Base-by-base conservation (phyloP, 2,113 vertebrate species). In the Myodes glareolus region DNA sequence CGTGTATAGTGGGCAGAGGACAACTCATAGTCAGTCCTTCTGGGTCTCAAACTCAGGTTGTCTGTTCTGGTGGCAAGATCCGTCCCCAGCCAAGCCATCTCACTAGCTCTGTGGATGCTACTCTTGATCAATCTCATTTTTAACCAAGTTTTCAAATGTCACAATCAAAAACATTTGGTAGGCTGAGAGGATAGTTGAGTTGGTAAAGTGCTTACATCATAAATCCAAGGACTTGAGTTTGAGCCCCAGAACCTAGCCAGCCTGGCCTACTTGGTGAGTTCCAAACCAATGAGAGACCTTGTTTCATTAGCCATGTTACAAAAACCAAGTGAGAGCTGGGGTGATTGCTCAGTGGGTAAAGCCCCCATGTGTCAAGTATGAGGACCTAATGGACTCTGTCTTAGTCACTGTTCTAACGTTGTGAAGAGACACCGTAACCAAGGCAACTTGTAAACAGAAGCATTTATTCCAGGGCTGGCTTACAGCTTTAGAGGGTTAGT, bases 111-210 rank as follows among this genome's bases (percentile, higher is more conserved):
- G 39, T 6, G 23, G 23, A 27, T 25, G 21, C n/a, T 77, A 78
- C 63, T 78, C 75, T 29, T 63, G 47, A 65, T 76, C 9, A 36
- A 55, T 68, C 7, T 78, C 47, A 76, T 88, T 96, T 81, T 70
- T n/a, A 93, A 90, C 61, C 67, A 82, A 4, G 45, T 82, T 92
- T 92, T 92, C 91, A 90, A 93, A 90, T 77, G 52, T 65, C 50
- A 89, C 93, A 67, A 50, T 29, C 21, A 93, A 90, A 94, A 93
- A 61, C 52, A 91, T 82, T 92, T 96, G 45, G 11, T 7, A 78
- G 76, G 47, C 29, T 78, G 47, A 52, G 27, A 50, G 9, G 42
- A 52, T 27, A 45, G 73, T 45, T 76, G 33, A 76, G 73, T 29
- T 76, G 73, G 42, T 76, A 76, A 76, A 76, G 70, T 72, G 17